Percentiles rank a stretch among this genome's conserved stretches.
Conservation (phyloP, 2,888 invertebrate genomes). For the Cantharis lateralis region DNA sequence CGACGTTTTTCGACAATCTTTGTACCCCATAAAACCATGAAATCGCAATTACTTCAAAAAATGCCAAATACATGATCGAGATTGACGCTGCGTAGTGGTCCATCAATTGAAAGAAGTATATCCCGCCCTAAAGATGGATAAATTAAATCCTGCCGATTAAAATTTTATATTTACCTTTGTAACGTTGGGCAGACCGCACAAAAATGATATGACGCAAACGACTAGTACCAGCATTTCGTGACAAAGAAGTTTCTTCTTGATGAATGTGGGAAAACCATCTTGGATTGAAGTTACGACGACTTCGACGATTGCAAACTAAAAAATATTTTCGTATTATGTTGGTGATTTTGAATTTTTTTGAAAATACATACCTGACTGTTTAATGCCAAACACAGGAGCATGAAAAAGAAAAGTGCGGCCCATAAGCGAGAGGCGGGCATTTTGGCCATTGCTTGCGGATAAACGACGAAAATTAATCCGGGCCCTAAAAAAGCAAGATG, state of each 20-base stretch:
- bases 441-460: conserved; percentile 89
- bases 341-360: background rate
- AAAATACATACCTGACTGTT: conserved; percentile 83
- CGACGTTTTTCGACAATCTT: conserved; percentile 78
- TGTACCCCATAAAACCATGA: conserved; percentile 91
- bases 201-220: conserved; percentile 81
- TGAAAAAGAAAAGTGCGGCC: conserved; percentile 89
- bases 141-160: background rate
- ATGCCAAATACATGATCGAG: conserved; percentile 89
- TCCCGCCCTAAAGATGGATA: conserved; percentile 73
- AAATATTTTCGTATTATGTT: conserved; percentile 38
- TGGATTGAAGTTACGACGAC: conserved; percentile 92
- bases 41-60: conserved; percentile 90
- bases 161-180: conserved; percentile 66
- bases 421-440: conserved; percentile 91
- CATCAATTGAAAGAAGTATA: conserved; percentile 89
- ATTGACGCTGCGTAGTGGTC: conserved; percentile 93
- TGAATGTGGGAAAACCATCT: conserved; percentile 89
- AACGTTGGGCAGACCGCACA: conserved; percentile 86
- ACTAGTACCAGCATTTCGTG: conserved; percentile 85
- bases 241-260: conserved; percentile 78
- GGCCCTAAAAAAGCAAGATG: conserved; percentile 62
- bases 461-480: conserved; percentile 88
- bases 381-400: conserved; percentile 84
- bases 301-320: conserved; percentile 91